Evolutionary conservation across 1,140 invertebrate species (phyloP).

Genomic region (Megalopta genalis): DNA sequence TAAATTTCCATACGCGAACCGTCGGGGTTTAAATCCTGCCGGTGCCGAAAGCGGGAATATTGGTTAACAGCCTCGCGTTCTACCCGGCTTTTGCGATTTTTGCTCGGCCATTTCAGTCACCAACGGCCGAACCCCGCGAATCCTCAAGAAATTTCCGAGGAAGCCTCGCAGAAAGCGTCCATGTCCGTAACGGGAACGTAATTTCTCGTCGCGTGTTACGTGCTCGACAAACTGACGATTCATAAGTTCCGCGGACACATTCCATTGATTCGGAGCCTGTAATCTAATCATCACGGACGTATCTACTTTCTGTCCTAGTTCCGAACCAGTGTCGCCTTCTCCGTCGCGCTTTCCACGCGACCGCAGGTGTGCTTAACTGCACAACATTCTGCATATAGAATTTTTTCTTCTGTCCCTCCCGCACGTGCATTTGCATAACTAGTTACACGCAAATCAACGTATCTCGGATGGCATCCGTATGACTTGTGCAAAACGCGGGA

Average conservation of each 20-base stretch:
- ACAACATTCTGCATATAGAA: slow-evolving; percentile 59
- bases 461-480: neutral
- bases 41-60: slow-evolving; percentile 72
- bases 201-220: too few species aligned
- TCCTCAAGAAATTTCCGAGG: slow-evolving; percentile 21
- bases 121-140: slow-evolving; percentile 20
- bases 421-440: slow-evolving; percentile 14
- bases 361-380: slow-evolving; percentile 57
- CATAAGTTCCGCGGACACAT: too few species aligned
- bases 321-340: neutral
- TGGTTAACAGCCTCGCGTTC: slow-evolving; percentile 59
- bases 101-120: slow-evolving; percentile 10
- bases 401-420: slow-evolving; percentile 48
- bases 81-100: slow-evolving; percentile 35
- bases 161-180: neutral
- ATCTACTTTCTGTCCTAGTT: neutral
- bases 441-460: slow-evolving; percentile 43
- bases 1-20: slow-evolving; percentile 78
- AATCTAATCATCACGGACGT: neutral
- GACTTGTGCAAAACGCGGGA: neutral
- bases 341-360: slow-evolving; percentile 2
- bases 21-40: slow-evolving; percentile 64
- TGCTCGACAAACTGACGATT: too few species aligned
- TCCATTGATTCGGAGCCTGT: neutral
- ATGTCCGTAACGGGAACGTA: too few species aligned